These are phyloP conservation scores for Diorhabda sublineata DNA, from an alignment of 1,140 invertebrate species.

Conservation along the genomic window DNA sequence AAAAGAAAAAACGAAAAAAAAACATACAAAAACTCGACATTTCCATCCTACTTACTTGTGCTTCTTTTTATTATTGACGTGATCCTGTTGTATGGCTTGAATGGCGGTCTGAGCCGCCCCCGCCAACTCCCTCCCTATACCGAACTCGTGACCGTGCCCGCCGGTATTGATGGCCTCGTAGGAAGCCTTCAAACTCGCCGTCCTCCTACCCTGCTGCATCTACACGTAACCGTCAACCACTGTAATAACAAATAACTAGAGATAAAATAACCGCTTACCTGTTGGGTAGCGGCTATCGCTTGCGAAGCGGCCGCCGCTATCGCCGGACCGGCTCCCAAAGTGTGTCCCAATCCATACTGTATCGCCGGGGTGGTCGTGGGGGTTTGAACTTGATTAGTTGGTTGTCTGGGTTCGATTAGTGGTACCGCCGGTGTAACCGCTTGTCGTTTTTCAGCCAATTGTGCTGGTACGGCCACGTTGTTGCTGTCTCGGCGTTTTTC, in stretches of 20 bases:
- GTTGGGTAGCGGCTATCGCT: conserved; percentile 93
- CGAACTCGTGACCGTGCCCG: conserved; percentile 53
- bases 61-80: conserved; percentile 59
- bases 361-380: conserved; percentile 40
- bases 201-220: conserved; percentile 91
- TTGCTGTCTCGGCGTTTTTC: conserved; percentile 44
- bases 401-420: conserved; percentile 30
- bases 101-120: conserved; percentile 75
- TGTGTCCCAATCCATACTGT: conserved; percentile 54
- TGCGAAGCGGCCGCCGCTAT: conserved; percentile 93
- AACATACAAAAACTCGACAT: too few relatives aligned
- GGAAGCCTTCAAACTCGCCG: conserved; percentile 91
- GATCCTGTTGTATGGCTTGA: conserved; percentile 62
- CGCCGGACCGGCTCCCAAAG: conserved; percentile 74
- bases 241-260: neutral
- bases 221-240: conserved; percentile 34
- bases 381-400: conserved; percentile 26
- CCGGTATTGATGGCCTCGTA: conserved; percentile 78
- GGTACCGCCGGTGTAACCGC: conserved; percentile 33
- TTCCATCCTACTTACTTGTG: conserved; percentile 55
- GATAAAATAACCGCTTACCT: conserved; percentile 51
- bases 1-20: conserved; percentile 4
- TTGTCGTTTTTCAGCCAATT: conserved; percentile 49
- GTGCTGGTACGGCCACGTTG: conserved; percentile 32
- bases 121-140: conserved; percentile 63